phyloP scores from a whole-genome alignment of 2,797 vertebrate genomes.

The Catharus ustulatus region DNA sequence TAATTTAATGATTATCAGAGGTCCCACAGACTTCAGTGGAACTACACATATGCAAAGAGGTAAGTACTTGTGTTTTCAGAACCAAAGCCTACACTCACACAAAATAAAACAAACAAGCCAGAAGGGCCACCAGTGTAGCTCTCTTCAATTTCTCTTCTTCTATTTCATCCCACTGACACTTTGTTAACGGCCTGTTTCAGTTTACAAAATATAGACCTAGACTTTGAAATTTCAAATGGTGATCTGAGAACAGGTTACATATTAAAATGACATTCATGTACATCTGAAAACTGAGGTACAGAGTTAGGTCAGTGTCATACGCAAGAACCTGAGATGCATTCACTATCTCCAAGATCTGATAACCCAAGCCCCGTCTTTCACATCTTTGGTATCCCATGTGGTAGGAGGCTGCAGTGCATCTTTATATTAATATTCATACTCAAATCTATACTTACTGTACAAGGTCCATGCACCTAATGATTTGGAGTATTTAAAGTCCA shows the following conservation, averaged over 20 bases:
- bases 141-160: background rate
- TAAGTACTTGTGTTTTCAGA: background rate
- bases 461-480: background rate
- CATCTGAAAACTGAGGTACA: background rate
- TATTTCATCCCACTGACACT: background rate
- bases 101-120: constrained; percentile 25
- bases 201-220: background rate
- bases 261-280: background rate
- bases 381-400: background rate
- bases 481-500: background rate
- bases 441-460: background rate
- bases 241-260: background rate
- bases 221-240: background rate
- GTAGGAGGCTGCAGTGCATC: background rate
- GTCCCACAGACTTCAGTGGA: background rate
- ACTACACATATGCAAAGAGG: rapidly evolving
- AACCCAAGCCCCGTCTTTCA: background rate
- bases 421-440: background rate
- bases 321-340: background rate
- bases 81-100: background rate
- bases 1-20: constrained; percentile 21
- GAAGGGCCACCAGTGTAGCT: background rate
- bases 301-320: background rate
- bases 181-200: background rate
- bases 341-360: background rate